These are phyloP conservation scores for Vollenhovia emeryi DNA, from an alignment of 1,140 invertebrate species.

Conservation along the genomic window DNA sequence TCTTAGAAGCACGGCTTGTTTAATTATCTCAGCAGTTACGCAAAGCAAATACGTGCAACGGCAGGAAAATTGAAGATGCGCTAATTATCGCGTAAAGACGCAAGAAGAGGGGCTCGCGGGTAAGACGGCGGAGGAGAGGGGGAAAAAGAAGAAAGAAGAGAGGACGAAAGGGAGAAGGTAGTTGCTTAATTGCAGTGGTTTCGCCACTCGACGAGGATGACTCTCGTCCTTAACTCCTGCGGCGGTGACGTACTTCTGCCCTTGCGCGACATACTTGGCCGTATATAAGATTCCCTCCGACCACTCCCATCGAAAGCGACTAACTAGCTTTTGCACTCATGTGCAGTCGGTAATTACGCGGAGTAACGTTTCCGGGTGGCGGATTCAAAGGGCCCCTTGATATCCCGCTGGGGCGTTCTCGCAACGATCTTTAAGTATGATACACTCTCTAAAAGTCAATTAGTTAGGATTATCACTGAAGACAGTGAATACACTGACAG, in stretches of 20 bases:
- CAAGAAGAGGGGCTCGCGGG: slow-evolving; percentile 27
- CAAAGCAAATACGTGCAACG: slow-evolving; percentile 72
- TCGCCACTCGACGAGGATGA: slow-evolving; percentile 66
- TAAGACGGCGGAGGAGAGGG: neutral
- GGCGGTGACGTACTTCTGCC: slow-evolving; percentile 52
- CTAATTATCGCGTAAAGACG: slow-evolving; percentile 74
- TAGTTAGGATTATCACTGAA: too few species aligned
- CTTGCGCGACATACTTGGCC: neutral
- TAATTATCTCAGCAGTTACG: slow-evolving; percentile 75
- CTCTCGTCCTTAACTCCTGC: slow-evolving; percentile 61
- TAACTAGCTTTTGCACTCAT: slow-evolving; percentile 57
- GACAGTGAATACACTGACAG: too few species aligned
- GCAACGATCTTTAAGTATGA: neutral
- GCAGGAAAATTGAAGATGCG: slow-evolving; percentile 72
- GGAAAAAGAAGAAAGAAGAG: neutral
- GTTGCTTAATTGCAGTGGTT: slow-evolving; percentile 73
- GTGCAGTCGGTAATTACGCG: slow-evolving; percentile 54
- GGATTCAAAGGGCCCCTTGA: neutral
- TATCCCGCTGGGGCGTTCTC: neutral
- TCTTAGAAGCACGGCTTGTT: slow-evolving; percentile 68
- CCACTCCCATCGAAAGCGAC: slow-evolving; percentile 47
- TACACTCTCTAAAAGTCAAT: too few species aligned
- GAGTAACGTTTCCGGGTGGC: slow-evolving; percentile 18
- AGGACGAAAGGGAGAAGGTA: slow-evolving; percentile 12
- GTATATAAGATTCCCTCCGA: slow-evolving; percentile 36